Percentiles rank a stretch among this genome's conserved stretches.
Evolutionary conservation across 2,113 vertebrate genomes (phyloP).

Genomic region (Vicugna pacos): DNA sequence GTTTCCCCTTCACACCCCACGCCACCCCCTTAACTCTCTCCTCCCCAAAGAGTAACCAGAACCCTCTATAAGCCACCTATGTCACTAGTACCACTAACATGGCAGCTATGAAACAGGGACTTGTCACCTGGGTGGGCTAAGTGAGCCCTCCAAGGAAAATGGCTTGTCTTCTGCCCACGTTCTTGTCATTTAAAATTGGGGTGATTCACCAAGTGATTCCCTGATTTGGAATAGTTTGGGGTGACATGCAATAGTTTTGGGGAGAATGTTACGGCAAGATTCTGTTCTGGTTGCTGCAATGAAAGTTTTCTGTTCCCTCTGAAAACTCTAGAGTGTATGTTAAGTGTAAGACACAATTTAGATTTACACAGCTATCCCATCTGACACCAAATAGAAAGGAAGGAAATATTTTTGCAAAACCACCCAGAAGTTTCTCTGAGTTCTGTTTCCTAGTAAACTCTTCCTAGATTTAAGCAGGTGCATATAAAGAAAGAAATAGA

Average conservation of each 20-base stretch:
- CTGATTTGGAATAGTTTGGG: neutral
- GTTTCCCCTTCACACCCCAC: neutral
- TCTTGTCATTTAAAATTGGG: neutral
- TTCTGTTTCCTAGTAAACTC: neutral
- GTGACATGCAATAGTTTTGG: neutral
- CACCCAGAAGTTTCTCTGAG: neutral
- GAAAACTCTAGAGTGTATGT: neutral
- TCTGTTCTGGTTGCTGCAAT: neutral
- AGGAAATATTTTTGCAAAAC: neutral
- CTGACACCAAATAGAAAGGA: neutral
- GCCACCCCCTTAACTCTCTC: neutral
- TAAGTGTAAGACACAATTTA: neutral
- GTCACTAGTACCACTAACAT: neutral
- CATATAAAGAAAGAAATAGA: neutral
- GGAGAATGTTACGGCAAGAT: neutral
- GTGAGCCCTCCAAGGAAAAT: neutral
- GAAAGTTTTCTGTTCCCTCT: neutral
- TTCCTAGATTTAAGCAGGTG: conserved; percentile 20
- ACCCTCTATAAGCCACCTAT: neutral
- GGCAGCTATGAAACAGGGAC: neutral
- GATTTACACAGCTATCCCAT: neutral
- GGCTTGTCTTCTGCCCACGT: neutral
- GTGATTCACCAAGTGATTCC: neutral
- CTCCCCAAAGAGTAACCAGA: neutral
- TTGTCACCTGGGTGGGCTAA: neutral